A percentile compares a stretch with the other conserved stretches of the same genome.
Conservation (phyloP, 2,113 vertebrate genomes). For the Sporophila hypoxantha region DNA sequence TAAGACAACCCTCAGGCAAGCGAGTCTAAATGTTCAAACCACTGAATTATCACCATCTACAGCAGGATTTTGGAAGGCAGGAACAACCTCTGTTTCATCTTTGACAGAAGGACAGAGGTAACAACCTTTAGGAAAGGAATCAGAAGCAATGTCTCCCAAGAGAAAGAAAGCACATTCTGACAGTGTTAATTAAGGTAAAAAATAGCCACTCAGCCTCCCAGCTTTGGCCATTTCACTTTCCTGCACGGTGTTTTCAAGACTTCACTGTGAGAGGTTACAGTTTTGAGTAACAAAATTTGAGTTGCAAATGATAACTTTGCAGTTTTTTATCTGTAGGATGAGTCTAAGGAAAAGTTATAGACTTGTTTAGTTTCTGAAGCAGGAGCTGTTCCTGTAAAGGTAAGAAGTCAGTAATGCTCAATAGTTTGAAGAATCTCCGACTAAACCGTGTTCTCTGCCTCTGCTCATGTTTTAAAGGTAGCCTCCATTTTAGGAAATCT, state of each 20-base stretch:
- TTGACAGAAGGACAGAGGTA: neutral
- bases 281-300: neutral
- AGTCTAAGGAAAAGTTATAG: neutral
- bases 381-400: neutral
- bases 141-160: neutral
- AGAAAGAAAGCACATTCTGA: neutral
- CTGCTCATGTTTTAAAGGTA: neutral
- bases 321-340: neutral
- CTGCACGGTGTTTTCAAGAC: rapidly evolving
- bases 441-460: neutral
- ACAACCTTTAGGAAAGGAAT: neutral
- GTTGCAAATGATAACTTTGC: neutral
- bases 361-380: neutral
- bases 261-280: neutral
- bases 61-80: neutral
- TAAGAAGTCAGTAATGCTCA: neutral
- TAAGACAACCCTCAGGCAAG: neutral
- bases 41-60: neutral
- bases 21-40: neutral
- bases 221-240: neutral
- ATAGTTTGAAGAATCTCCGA: neutral
- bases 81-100: neutral
- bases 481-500: neutral
- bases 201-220: neutral
- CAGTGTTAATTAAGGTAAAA: neutral